These are phyloP conservation scores for Lepilemur ruficaudatus DNA, from an alignment of 2,797 vertebrate genomes.

Conservation along the genomic window DNA sequence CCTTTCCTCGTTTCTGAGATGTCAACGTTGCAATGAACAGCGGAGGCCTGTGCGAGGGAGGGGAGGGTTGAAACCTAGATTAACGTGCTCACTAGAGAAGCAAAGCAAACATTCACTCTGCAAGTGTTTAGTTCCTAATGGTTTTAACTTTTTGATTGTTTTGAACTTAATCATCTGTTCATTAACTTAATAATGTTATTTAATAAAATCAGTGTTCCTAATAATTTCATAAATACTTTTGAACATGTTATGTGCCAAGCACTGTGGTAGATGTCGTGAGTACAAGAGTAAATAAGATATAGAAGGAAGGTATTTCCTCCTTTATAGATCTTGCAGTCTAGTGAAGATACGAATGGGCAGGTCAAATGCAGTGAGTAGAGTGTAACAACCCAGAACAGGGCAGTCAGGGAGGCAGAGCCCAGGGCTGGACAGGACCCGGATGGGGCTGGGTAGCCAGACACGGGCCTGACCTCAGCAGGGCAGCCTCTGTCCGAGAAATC, in stretches of 20 bases:
- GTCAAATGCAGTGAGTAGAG: background rate
- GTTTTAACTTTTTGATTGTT: background rate
- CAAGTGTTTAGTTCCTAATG: background rate
- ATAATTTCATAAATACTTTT: background rate
- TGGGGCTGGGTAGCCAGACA: background rate
- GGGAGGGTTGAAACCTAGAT: background rate
- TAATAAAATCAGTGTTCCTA: background rate
- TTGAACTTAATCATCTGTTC: background rate
- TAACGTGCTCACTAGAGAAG: background rate
- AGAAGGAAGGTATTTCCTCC: background rate
- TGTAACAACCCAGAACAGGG: background rate
- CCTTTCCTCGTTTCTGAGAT: background rate
- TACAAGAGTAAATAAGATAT: background rate
- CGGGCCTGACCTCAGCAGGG: background rate
- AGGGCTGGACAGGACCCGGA: background rate
- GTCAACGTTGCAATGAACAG: background rate
- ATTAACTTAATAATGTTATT: background rate
- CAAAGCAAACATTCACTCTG: background rate
- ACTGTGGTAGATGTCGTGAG: background rate
- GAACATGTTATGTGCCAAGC: background rate
- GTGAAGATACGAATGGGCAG: background rate
- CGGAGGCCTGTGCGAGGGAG: fast-evolving
- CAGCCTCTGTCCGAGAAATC: background rate
- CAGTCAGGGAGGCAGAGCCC: background rate
- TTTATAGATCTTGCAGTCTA: background rate